These are phyloP conservation scores for Leptopilina boulardi DNA, from an alignment of 1,140 invertebrate genomes.

Conservation along the genomic window DNA sequence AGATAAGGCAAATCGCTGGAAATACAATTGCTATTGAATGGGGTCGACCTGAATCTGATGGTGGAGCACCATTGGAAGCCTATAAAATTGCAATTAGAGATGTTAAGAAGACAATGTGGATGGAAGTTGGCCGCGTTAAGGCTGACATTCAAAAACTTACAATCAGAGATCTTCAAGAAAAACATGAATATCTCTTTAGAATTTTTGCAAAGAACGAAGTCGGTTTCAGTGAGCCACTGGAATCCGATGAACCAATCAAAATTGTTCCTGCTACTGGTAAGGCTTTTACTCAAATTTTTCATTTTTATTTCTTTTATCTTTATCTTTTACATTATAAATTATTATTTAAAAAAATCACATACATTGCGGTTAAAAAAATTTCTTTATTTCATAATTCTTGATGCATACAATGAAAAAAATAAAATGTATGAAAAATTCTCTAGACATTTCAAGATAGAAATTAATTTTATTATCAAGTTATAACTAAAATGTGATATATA, in stretches of 20 bases:
- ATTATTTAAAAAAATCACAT: too few relatives aligned
- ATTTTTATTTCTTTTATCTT: neutral
- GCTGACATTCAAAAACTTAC: slow-evolving; percentile 89
- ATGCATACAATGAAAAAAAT: too few relatives aligned
- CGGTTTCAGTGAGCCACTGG: slow-evolving; percentile 94
- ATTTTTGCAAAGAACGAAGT: slow-evolving; percentile 97
- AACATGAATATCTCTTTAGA: slow-evolving; percentile 91
- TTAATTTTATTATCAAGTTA: too few relatives aligned
- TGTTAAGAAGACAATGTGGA: slow-evolving; percentile 95
- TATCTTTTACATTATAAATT: too few relatives aligned
- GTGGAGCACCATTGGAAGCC: slow-evolving; percentile 91
- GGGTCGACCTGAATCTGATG: slow-evolving; percentile 95
- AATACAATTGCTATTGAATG: slow-evolving; percentile 93
- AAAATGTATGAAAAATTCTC: too few relatives aligned
- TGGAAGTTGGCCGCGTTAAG: slow-evolving; percentile 92
- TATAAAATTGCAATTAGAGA: slow-evolving; percentile 97
- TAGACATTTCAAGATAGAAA: too few relatives aligned
- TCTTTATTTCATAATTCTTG: too few relatives aligned
- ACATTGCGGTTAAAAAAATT: too few relatives aligned
- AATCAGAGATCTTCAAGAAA: slow-evolving; percentile 91
- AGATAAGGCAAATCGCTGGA: slow-evolving; percentile 87
- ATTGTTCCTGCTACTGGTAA: slow-evolving; percentile 88
- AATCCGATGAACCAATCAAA: slow-evolving; percentile 94
- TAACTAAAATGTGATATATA: too few relatives aligned
- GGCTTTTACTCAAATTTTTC: slow-evolving; percentile 22